Evolutionary conservation across 2,888 invertebrate genomes (phyloP), one percentile per base, ranked within the genome.

Genomic region (Neria commutata): DNA sequence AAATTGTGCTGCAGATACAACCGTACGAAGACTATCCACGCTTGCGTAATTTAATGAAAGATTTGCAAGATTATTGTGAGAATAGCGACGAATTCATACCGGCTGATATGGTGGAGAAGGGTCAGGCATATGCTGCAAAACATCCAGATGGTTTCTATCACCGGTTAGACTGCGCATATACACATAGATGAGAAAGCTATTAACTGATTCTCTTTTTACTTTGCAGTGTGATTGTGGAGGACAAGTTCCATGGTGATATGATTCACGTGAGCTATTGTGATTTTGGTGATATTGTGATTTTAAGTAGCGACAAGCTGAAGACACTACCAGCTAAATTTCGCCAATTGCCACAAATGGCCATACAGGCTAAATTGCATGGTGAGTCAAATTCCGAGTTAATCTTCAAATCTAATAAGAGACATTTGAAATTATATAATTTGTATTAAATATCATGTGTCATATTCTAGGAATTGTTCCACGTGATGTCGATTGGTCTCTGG

Each of bases 131-230:
- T 77, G 90, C 90, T 1, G 89, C 87, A 0, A 85, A 84, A 69
- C 87, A 89, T 72, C 81, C 78, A 6, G 88, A 90, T 72, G 83
- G 85, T 2, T 83, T 84, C 23, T 92, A 91, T 90, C 91, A 91
- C 79, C 87, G 92, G 91, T 91, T 80, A 75, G 81, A 69, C 17
- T n/a, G n/a, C n/a, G n/a, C n/a, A n/a, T n/a, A n/a, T 4, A 11
- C n/a, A 46, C 11, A 46, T 17, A 8, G n/a, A n/a, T n/a, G n/a
- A n/a, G n/a, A n/a, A n/a, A n/a, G n/a, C n/a, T n/a, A n/a, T n/a
- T n/a, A n/a, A n/a, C n/a, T n/a, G n/a, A n/a, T n/a, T 21, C 46
- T 37, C 8, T 14, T 45, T 60, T 61, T n/a, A n/a, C n/a, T n/a
- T 72, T 70, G 14, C 63, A 86, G 87, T 65, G 86, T 85, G 19